Percentiles rank a stretch among this genome's conserved stretches.
Evolutionary conservation across 2,113 vertebrate genomes (phyloP).

Genomic region (Tylochromis polylepis): DNA sequence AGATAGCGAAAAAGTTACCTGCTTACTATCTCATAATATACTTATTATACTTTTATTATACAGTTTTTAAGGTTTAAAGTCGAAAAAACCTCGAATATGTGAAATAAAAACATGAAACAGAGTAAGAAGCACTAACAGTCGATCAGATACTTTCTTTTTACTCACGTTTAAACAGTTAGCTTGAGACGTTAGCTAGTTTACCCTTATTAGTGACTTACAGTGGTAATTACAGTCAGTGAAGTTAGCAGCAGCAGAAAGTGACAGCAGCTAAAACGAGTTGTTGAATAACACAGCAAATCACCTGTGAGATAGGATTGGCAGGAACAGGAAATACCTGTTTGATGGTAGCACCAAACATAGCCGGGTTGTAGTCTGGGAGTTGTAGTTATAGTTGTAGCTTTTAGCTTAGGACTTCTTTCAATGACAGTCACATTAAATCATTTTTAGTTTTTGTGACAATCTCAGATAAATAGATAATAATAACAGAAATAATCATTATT

Average conservation of each 20-base stretch:
- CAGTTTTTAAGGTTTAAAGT: neutral
- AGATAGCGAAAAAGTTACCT: neutral
- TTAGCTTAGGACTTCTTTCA: neutral
- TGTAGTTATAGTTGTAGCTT: neutral
- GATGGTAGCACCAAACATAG: slow-evolving; percentile 2
- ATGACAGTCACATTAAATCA: neutral
- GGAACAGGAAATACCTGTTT: slow-evolving; percentile 32
- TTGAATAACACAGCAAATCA: neutral
- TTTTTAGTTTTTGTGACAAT: neutral
- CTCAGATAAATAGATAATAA: neutral
- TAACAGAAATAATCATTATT: neutral
- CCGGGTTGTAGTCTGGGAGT: neutral
- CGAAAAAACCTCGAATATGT: neutral
- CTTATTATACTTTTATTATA: neutral
- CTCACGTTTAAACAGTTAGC: neutral
- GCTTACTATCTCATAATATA: neutral
- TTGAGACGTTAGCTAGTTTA: neutral
- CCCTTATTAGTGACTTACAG: neutral
- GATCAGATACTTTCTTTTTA: neutral
- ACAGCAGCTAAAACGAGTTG: neutral
- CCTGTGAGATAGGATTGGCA: neutral
- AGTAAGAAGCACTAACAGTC: neutral
- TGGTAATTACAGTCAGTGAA: neutral
- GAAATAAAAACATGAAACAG: neutral
- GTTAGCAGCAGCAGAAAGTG: neutral